phyloP scores from a whole-genome alignment of 1,140 invertebrate species.

The Cecropterus lyciades region DNA sequence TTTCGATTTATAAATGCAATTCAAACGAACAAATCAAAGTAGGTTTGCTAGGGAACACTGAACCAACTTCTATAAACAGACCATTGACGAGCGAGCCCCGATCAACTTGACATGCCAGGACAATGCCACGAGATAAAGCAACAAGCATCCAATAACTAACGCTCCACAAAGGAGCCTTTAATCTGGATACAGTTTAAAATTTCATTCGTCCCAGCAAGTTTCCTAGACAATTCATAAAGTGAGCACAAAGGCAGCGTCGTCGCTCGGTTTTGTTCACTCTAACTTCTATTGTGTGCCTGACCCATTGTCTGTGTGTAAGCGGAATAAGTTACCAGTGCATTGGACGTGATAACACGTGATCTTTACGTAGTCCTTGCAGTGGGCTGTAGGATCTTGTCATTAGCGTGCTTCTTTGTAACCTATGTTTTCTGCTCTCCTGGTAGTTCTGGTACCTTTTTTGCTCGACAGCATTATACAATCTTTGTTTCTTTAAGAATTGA shows the following conservation, averaged over 20 bases:
- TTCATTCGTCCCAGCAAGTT: conserved; percentile 42
- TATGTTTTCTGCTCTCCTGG: background rate
- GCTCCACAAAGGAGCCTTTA: conserved; percentile 35
- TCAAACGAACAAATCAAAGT: background rate
- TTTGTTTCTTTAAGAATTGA: background rate
- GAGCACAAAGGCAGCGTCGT: conserved; percentile 43
- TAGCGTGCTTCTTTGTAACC: too few relatives aligned
- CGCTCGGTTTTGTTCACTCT: conserved; percentile 47
- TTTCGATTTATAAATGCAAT: background rate
- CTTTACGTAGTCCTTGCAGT: background rate
- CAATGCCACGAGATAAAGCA: conserved; percentile 32
- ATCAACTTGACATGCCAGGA: conserved; percentile 16
- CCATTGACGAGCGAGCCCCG: background rate
- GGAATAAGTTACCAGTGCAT: conserved; percentile 49
- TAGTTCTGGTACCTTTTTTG: background rate
- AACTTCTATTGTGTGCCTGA: conserved; percentile 42
- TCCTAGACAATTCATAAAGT: conserved; percentile 49
- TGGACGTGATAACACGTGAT: conserved; percentile 40
- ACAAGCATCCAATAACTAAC: conserved; percentile 42
- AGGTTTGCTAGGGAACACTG: background rate
- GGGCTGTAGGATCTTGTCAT: background rate
- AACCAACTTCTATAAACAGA: background rate
- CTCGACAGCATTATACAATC: background rate
- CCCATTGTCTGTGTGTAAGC: conserved; percentile 46
- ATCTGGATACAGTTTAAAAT: conserved; percentile 49